Evolutionary conservation across 2,113 vertebrate genomes (phyloP).

Genomic region (Falco punctatus): DNA sequence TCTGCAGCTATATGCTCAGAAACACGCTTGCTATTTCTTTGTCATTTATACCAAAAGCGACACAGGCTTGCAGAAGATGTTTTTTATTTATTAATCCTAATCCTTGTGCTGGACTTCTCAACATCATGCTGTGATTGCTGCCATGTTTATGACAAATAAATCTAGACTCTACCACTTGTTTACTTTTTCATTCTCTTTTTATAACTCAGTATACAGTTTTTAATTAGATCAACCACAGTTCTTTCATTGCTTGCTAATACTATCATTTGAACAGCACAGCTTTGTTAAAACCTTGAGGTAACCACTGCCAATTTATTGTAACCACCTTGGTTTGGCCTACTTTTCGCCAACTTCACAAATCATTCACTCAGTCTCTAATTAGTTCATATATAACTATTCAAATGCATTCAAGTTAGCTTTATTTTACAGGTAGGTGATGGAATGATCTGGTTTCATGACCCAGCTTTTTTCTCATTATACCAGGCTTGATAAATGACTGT

Average conservation of each 20-base stretch:
- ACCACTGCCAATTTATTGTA: neutral
- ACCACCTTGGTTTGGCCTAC: neutral
- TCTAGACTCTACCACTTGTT: neutral
- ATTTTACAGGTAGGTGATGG: neutral
- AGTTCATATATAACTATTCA: neutral
- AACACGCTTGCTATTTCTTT: neutral
- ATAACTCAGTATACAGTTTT: neutral
- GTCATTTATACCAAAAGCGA: neutral
- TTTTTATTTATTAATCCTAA: constrained; percentile 12
- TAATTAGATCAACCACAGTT: neutral
- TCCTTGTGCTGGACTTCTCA: neutral
- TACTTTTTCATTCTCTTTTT: neutral
- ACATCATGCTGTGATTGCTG: neutral
- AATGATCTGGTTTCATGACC: neutral
- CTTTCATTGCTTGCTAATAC: neutral
- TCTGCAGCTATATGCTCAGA: neutral
- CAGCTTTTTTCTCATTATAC: neutral
- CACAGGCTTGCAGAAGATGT: neutral
- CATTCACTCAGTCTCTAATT: neutral
- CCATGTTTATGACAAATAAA: constrained; percentile 30
- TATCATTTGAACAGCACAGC: neutral
- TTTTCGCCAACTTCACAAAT: neutral
- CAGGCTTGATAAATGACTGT: neutral
- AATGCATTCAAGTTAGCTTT: neutral
- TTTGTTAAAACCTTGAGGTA: constrained; percentile 8